Base-by-base conservation (phyloP, 2,113 vertebrate species). In the Syngnathus scovelli region DNA sequence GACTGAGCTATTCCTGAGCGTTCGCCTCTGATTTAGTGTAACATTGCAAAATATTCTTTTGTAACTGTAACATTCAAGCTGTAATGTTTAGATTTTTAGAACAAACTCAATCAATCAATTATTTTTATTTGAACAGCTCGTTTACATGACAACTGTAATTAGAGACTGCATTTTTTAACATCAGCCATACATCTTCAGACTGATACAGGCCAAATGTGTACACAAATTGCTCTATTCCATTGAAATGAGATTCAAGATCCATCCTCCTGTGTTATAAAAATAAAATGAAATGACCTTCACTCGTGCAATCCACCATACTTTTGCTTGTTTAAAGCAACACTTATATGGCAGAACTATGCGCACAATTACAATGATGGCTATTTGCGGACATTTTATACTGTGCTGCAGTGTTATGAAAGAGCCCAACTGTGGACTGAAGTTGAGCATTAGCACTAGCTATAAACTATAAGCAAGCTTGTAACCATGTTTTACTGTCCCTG, bases 331-430 rank as follows among this genome's bases (percentile, higher is more conserved):
- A 39, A 62, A 62, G 78, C 21, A 67, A 83, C 77, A 76, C 86
- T 80, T 85, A 84, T 78, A 86, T 83, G 83, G 85, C 66, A 85
- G 61, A 85, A 85, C 38, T 75, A 83, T 85, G 80, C 36, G 49
- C 71, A 65, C 58, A 39, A 9, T 64, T 70, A 78, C 67, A 71
- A 39, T 65, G 61, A 62, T 48, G 71, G 61, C 58, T 48, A 66
- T 75, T 74, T 61, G 64, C 49, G 72, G 37, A 51, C 64, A 66
- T 39, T 39, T 39, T 33, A 8, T 39, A 39, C 39, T 39, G 4
- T 39, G 9, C 39, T 39, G 39, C 39, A 39, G 9, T 39, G 39
- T 39, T 39, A 5, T 39, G 39, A 2, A 39, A 39, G 39, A 8
- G 6, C 6, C 39, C 39, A 39, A 39, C 6, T 39, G 39, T 6